These are phyloP conservation scores for Bradynema listronoti DNA, from an alignment of 1,140 invertebrate genomes.

Conservation along the genomic window DNA sequence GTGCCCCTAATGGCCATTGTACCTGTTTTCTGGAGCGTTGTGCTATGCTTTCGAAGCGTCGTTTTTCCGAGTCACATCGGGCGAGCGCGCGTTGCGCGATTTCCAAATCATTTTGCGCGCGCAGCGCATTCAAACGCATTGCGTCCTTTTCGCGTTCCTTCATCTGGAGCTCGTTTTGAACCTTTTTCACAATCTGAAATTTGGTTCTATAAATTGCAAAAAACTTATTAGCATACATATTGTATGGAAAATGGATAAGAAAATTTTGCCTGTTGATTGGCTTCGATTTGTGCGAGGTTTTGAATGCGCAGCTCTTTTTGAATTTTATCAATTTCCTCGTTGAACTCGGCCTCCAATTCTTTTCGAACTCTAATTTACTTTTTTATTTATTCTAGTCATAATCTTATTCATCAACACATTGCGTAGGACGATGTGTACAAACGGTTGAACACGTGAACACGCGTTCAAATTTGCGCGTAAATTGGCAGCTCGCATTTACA, in stretches of 20 bases:
- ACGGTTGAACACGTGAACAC: too few relatives aligned
- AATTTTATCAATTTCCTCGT: conserved; percentile 32
- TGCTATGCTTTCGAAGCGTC: conserved; percentile 23
- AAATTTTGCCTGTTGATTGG: conserved; percentile 36
- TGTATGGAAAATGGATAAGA: too few relatives aligned
- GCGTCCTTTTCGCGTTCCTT: conserved; percentile 20
- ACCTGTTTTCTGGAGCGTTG: conserved; percentile 32
- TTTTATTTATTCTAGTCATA: too few relatives aligned
- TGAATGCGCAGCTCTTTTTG: conserved; percentile 30
- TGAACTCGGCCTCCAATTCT: conserved; percentile 32
- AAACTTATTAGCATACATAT: background rate
- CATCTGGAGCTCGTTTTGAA: conserved; percentile 23
- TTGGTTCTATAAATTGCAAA: too few relatives aligned
- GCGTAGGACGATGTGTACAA: too few relatives aligned
- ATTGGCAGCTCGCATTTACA: too few relatives aligned
- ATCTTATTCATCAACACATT: too few relatives aligned
- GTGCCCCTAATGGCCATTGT: too few relatives aligned
- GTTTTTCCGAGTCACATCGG: conserved; percentile 22
- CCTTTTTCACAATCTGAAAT: conserved; percentile 35
- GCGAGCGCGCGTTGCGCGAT: background rate
- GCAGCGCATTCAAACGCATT: conserved; percentile 2
- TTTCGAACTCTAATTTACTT: conserved; percentile 34
- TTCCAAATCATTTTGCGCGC: conserved; percentile 9
- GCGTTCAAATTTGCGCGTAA: too few relatives aligned
- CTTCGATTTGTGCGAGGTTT: conserved; percentile 32